These are phyloP conservation scores for Drosophila atripex DNA, from an alignment of 2,888 invertebrate species.

Conservation along the genomic window DNA sequence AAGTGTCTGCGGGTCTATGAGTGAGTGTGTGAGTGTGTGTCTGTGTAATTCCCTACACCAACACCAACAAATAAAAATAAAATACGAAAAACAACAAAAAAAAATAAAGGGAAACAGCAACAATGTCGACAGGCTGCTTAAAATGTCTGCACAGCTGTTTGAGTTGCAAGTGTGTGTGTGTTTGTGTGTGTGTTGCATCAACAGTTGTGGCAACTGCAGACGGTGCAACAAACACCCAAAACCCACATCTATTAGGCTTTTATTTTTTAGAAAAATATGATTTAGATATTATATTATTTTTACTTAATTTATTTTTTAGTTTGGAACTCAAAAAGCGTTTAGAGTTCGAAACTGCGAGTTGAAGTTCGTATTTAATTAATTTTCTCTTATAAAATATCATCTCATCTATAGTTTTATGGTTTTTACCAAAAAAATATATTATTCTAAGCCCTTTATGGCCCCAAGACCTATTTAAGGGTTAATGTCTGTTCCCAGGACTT, in stretches of 20 bases:
- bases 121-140: conserved; percentile 72
- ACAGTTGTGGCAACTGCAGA: conserved; percentile 64
- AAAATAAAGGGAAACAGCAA: conserved; percentile 20
- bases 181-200: conserved; percentile 57
- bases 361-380: too few species aligned
- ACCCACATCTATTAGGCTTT: conserved; percentile 27
- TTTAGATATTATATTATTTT: background rate
- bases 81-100: background rate
- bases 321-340: background rate
- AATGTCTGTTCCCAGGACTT: conserved; percentile 26
- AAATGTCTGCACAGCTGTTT: conserved; percentile 79
- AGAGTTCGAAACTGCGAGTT: too few species aligned
- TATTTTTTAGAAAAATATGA: background rate
- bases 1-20: background rate
- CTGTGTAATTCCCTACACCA: conserved; percentile 17
- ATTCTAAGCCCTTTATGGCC: background rate
- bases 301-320: background rate
- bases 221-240: conserved; percentile 38
- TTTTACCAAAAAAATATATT: background rate
- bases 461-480: conserved; percentile 17
- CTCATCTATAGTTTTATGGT: too few species aligned
- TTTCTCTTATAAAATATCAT: too few species aligned
- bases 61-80: conserved; percentile 1
- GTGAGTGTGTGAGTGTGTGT: background rate
- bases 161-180: conserved; percentile 28